Evolutionary conservation across 2,113 vertebrate species (phyloP), one percentile per base, ranked within the genome.

Genomic region (Camelus dromedarius): DNA sequence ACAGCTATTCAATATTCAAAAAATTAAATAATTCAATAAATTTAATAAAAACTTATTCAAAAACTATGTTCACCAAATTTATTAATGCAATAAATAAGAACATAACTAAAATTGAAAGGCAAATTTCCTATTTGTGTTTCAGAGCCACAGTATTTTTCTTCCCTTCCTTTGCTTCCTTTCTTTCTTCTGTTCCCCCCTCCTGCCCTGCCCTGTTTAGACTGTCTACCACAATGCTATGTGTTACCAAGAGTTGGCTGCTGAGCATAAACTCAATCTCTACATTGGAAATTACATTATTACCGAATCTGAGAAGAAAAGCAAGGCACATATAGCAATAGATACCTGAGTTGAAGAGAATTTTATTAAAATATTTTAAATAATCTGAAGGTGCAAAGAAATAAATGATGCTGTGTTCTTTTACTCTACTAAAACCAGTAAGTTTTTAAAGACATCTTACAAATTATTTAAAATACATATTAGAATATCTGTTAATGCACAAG

Each of bases 281-380:
- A 76, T 22, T 58, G 77, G 48, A 88, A 94, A 83, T 83, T 73
- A 91, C 6, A 67, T 58, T 70, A 64, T 20, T 66, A 79, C 20
- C 20, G 83, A 87, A 87, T 91, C 22, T 62, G 48, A 73, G 46
- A 67, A 35, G 35, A 82, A 70, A 87, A 79, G 26, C 28, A 88
- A 85, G 58, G 62, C 22, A 92, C 9, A 38, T 77, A 69, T 62
- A 89, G 14, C 54, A 88, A 73, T 24, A 72, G 32, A 42, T 38
- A 79, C 46, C 19, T 84, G 38, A 81, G 22, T 28, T 30, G 90
- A 58, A 93, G 32, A 67, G 3, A 32, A 77, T 72, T 79, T 88
- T 72, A 88, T n/a, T n/a, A 42, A 93, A 70, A 62, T 64, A 73
- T 26, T 89, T 94, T 56, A 70, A 46, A 93, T 20, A 88, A 58